These are phyloP conservation scores for Dicerorhinus sumatrensis DNA, from an alignment of 2,113 vertebrate species.

Conservation along the genomic window DNA sequence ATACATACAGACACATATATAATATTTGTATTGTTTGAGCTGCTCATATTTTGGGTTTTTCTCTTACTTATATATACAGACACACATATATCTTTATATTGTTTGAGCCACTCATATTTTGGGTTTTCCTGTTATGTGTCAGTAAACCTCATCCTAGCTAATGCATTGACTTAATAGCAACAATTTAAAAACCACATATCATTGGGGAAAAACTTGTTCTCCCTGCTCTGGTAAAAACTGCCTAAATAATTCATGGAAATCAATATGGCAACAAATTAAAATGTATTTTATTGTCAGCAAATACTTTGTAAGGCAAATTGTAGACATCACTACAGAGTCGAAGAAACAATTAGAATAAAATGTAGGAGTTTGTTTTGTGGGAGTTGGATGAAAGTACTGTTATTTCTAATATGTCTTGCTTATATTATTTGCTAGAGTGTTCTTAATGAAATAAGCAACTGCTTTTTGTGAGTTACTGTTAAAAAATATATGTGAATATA, in stretches of 20 bases:
- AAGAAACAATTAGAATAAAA: conserved; percentile 57
- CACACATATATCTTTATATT: neutral
- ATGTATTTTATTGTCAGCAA: conserved; percentile 73
- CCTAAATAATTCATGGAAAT: conserved; percentile 80
- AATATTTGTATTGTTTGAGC: neutral
- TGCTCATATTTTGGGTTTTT: conserved; percentile 15
- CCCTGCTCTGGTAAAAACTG: conserved; percentile 66
- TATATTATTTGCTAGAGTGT: conserved; percentile 23
- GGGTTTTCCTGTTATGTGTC: conserved; percentile 23
- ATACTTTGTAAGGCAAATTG: conserved; percentile 52
- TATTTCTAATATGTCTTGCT: conserved; percentile 29
- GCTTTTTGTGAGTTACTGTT: neutral
- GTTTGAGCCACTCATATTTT: conserved; percentile 27
- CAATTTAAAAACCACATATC: conserved; percentile 68
- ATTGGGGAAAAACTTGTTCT: conserved; percentile 67
- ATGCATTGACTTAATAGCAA: conserved; percentile 65
- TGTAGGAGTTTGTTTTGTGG: neutral
- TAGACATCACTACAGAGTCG: conserved; percentile 39
- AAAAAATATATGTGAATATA: neutral
- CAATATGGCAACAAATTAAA: conserved; percentile 78
- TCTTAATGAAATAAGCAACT: conserved; percentile 42
- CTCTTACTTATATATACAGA: neutral
- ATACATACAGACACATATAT: neutral
- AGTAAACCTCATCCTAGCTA: conserved; percentile 45
- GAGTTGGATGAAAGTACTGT: neutral